Evolutionary conservation across 2,888 invertebrate species (phyloP), one percentile per base, ranked within the genome.

Genomic region (Laothoe populi): DNA sequence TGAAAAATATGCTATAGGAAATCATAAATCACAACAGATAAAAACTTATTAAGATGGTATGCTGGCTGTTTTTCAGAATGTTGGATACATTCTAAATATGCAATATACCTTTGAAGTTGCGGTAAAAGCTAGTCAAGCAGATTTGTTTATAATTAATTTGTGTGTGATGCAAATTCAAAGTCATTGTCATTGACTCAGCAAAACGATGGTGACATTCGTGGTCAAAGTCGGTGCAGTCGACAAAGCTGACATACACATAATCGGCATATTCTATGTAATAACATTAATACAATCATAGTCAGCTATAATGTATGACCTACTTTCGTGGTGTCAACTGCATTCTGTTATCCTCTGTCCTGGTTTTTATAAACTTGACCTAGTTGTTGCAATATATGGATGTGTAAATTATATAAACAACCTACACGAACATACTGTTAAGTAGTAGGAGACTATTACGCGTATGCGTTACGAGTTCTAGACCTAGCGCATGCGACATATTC

Each of bases 261-360:
- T 35, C 31, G 4, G 19, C 49, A 53, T 16, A 31, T 48, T n/a
- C 16, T 31, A 53, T 53, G 19, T 53, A 19, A 53, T 35, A 10
- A 35, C 16, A 35, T 35, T 35, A 53, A 53, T 4, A 31, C 31
- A 53, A 53, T 53, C 31, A 53, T 19, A 53, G 19, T 35, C 31
- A 53, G 40, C 58, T 42, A 21, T 58, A 65, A 70, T 66, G 69
- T 67, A 76, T 82, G 86, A 87, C 85, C 86, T 83, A 82, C 78
- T 78, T 81, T 68, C 77, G 74, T 78, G 78, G 77, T 82, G 82
- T 83, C 86, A 83, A 86, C 79, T 86, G 84, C 84, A 85, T 79
- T 79, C 78, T 86, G 83, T 88, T 90, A 87, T 91, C 90, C 90
- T 90, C 90, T 86, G 90, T 79, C 86, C 90, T 87, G 84, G 83